These are phyloP conservation scores for Chydorus sphaericus DNA, from an alignment of 2,888 invertebrate genomes.

Conservation along the genomic window DNA sequence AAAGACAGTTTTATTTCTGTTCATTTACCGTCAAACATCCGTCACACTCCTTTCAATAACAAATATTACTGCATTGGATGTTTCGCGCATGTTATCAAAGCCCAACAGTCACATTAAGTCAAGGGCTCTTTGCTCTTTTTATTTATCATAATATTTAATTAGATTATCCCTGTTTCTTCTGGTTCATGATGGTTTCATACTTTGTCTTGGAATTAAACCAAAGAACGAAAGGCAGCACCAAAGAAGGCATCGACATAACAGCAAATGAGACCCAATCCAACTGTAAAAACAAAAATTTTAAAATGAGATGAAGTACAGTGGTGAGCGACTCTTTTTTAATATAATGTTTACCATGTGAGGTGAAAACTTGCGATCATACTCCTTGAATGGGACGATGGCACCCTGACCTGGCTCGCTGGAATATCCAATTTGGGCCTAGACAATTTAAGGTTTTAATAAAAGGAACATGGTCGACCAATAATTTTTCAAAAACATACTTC, in stretches of 20 bases:
- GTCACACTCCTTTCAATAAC: not conserved
- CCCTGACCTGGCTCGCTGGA: slow-evolving; percentile 92
- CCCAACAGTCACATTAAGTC: no score
- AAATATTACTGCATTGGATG: no score
- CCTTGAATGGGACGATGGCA: slow-evolving; percentile 76
- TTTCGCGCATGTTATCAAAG: no score
- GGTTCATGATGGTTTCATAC: slow-evolving; percentile 60
- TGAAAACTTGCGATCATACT: slow-evolving; percentile 92
- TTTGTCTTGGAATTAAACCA: slow-evolving; percentile 92
- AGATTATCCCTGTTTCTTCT: slow-evolving; percentile 42
- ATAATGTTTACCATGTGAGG: slow-evolving; percentile 60
- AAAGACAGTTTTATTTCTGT: not conserved
- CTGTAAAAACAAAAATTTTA: slow-evolving; percentile 26
- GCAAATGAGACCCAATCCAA: slow-evolving; percentile 94
- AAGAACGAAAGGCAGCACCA: slow-evolving; percentile 81
- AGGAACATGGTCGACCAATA: not conserved
- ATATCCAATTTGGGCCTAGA: slow-evolving; percentile 49
- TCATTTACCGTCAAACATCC: not conserved
- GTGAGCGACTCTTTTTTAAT: not conserved
- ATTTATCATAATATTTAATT: no score
- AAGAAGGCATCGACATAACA: slow-evolving; percentile 86
- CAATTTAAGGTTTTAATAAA: slow-evolving; percentile 45
- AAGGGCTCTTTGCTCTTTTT: no score
- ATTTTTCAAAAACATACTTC: slow-evolving; percentile 36
- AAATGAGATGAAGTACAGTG: not conserved